Evolutionary conservation across 2,888 invertebrate genomes (phyloP).

Genomic region (Coleophora deauratella): DNA sequence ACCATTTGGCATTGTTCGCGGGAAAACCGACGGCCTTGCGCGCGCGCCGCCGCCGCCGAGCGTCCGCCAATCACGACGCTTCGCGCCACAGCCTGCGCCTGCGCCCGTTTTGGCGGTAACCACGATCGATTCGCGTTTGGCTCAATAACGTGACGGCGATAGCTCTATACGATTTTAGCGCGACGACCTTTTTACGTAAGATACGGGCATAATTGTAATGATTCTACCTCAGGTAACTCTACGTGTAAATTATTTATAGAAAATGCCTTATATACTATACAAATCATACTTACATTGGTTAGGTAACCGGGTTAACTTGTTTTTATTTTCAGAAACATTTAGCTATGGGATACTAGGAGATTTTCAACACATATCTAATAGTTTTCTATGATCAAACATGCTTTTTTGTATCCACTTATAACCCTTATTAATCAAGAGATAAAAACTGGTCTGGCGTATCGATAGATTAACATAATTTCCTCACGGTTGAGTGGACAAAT

Average conservation of each 20-base stretch:
- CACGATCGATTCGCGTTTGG: slow-evolving; percentile 36
- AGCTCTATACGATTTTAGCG: slow-evolving; percentile 25
- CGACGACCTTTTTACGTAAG: slow-evolving; percentile 23
- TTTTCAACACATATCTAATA: no score
- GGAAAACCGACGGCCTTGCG: slow-evolving; percentile 73
- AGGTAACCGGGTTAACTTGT: no score
- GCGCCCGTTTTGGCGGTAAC: slow-evolving; percentile 63
- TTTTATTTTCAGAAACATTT: no score
- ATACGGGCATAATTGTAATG: slow-evolving; percentile 4
- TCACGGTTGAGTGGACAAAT: slow-evolving; percentile 31
- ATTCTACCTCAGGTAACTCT: neutral
- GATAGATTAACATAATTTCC: slow-evolving; percentile 36
- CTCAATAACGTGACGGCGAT: slow-evolving; percentile 27
- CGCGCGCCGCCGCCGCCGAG: slow-evolving; percentile 52
- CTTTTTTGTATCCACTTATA: slow-evolving; percentile 22
- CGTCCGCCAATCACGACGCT: slow-evolving; percentile 57
- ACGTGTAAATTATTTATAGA: no score
- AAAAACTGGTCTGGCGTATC: slow-evolving; percentile 27
- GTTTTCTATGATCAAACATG: no score
- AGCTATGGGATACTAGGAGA: no score
- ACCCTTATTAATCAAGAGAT: slow-evolving; percentile 26
- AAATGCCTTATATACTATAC: no score
- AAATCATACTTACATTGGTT: no score
- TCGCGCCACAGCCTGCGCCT: slow-evolving; percentile 63
- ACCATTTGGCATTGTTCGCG: slow-evolving; percentile 75